Percentiles rank a stretch among this genome's conserved stretches.
Evolutionary conservation across 2,888 invertebrate genomes (phyloP).

Genomic region (Ophion slaviceki): DNA sequence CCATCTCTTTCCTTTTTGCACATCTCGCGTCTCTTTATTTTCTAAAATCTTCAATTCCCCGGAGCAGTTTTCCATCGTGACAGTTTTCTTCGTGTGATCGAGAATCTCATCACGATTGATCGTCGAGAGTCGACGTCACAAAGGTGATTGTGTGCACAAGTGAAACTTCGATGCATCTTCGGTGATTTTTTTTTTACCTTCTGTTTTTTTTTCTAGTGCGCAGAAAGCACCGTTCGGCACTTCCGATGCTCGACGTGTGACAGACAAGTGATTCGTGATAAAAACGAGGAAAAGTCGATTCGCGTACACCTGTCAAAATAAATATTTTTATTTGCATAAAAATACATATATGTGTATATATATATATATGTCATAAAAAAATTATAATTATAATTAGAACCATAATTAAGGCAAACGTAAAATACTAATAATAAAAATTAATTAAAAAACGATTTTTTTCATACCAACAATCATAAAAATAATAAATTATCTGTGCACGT

Average conservation of each 20-base stretch:
- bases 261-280: too few relatives aligned
- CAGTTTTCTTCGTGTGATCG: neutral
- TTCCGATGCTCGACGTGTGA: too few relatives aligned
- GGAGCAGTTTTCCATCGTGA: conserved; percentile 9
- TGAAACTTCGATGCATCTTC: neutral
- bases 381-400: too few relatives aligned
- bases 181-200: neutral
- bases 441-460: conserved; percentile 6
- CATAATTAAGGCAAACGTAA: too few relatives aligned
- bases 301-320: too few relatives aligned
- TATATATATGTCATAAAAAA: too few relatives aligned
- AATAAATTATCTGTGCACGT: conserved; percentile 21
- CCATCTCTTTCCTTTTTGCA: neutral
- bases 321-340: too few relatives aligned
- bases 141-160: conserved; percentile 10
- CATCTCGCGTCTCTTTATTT: too few relatives aligned
- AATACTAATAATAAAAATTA: too few relatives aligned
- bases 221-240: too few relatives aligned
- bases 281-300: too few relatives aligned
- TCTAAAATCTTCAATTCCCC: neutral
- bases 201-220: neutral
- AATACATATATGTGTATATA: too few relatives aligned
- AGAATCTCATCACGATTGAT: neutral
- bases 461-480: conserved; percentile 56
- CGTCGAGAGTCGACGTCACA: neutral